Evolutionary conservation across 2,113 vertebrate genomes (phyloP).

Genomic region (Macquaria australasica): DNA sequence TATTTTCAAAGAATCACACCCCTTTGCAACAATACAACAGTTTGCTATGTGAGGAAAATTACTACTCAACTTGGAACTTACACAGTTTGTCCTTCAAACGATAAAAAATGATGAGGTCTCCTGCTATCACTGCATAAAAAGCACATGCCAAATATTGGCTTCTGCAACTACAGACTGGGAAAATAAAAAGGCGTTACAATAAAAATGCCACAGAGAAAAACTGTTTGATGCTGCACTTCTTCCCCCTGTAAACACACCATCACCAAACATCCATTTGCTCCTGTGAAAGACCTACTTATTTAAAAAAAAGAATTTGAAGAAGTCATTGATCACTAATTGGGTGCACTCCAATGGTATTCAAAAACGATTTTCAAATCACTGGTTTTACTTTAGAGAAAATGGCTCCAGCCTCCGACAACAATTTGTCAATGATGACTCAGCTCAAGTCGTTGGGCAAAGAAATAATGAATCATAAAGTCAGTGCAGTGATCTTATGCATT

Average conservation of each 20-base stretch:
- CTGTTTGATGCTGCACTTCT: neutral
- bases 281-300: neutral
- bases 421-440: constrained; percentile 44
- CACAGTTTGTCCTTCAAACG: neutral
- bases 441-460: neutral
- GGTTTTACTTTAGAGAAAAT: constrained; percentile 16
- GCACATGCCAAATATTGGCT: constrained; percentile 1
- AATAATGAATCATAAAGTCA: constrained; percentile 39
- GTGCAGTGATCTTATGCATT: neutral
- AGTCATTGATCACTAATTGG: constrained; percentile 7
- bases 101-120: neutral
- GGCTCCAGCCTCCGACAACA: constrained; percentile 9
- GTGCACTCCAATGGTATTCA: neutral
- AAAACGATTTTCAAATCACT: constrained; percentile 9
- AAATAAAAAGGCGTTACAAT: neutral
- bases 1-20: neutral
- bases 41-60: constrained; percentile 14
- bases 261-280: neutral
- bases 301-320: neutral
- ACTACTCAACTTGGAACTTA: neutral
- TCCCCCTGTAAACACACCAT: constrained; percentile 4
- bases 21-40: neutral
- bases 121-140: neutral
- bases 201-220: neutral
- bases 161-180: neutral